Evolutionary conservation across 2,797 vertebrate species (phyloP), one percentile per base, ranked within the genome.

Genomic region (Poeciliopsis turneri): DNA sequence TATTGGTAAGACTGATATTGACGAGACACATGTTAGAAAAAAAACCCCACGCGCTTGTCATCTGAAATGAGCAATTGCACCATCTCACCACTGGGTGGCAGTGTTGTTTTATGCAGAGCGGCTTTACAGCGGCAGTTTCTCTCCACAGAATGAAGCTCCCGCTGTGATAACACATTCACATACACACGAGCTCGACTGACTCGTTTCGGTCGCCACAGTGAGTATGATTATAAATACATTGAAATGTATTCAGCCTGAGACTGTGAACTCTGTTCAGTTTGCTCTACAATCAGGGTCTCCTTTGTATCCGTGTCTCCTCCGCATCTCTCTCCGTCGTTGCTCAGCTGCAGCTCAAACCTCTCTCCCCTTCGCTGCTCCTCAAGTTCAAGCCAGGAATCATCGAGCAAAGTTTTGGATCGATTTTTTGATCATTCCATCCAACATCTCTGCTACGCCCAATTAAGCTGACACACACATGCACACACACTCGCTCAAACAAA

Each of bases 321-420:
- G 7, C n/a, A 45, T 4, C 28, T 41, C 43, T 47, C 18, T 41
- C 39, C 25, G 18, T 15, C 28, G 16, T 12, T 43, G 43, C 18
- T 47, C 46, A 8, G 13, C 33, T 66, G n/a, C 20, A 12, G 20
- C 1, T 28, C 23, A 18, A 5, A 43, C 15, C n/a, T 1, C 5
- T 72, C 28, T 57, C 72, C 70, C 49, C 72, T 70, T 73, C 49
- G 11, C 10, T 45, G 5, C 55, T 61, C 41, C 30, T 33, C 55
- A 84, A 78, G 72, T 87, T 84, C 78, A 79, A 77, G 79, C 59
- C 77, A 79, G 75, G 70, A 89, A 78, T 41, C 81, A 74, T 83
- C 77, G 82, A 84, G 81, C 72, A 43, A 85, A 81, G 85, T 85
- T 86, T 88, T 78, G 80, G 79, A 91, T 92, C 89, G 84, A 89